Evolutionary conservation across 2,797 vertebrate species (phyloP), one percentile per base, ranked within the genome.

Genomic region (Notamacropus eugenii): DNA sequence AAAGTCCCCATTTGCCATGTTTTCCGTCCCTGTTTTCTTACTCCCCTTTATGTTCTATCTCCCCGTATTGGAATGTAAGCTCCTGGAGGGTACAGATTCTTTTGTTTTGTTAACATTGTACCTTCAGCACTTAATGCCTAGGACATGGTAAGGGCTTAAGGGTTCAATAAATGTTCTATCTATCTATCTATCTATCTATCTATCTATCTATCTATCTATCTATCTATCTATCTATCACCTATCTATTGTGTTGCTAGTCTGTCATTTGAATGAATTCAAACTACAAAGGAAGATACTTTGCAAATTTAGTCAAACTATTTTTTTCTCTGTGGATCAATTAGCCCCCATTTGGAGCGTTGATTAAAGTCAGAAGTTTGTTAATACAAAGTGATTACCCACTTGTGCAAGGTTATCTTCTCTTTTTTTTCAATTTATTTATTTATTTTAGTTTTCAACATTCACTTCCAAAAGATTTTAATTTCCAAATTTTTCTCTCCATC

Each of bases 361-460:
- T 96, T 94, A 62, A 96, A 96, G 94, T 96, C 91, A 59, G 58
- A n/a, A 91, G 90, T 82, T 52, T 96, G 82, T 94, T 93, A 93
- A 94, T 31, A 95, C 91, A 91, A 92, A 55, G 93, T 14, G 54
- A 93, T 40, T 46, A 54, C 87, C 50, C 2, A 13, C 0, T 74
- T 16, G 0, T 95, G 67, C 57, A 91, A 56, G 93, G 13, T 29
- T 59, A 3, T 0, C n/a, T 91, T 93, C 91, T 34, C 52, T 52
- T 52, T 52, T 50, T 50, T 52, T 9, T 52, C 52, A 52, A 52
- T 52, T 52, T 52, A 52, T 52, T 52, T 52, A 52, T 52, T 52
- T 52, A 52, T 52, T 52, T 52, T 52, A 52, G 6, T 52, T 52
- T 52, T 52, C 52, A 52, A 52, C 52, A 8, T 52, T 52, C 52